Evolutionary conservation across 2,113 vertebrate species (phyloP).

Genomic region (Prochilodus magdalenae): DNA sequence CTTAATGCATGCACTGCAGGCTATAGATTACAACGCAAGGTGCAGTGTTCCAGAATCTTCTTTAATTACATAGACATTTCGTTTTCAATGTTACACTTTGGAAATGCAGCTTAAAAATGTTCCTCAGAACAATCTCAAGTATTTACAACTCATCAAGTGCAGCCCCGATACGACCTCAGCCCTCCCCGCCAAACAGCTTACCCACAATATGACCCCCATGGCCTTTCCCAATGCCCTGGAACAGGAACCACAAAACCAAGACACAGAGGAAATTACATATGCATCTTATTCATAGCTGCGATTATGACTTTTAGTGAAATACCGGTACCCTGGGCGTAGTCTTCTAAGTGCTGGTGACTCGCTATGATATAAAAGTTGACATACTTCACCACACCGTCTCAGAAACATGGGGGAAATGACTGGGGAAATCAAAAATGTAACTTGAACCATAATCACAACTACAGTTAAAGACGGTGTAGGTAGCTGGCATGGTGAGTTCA

Average conservation of each 20-base stretch:
- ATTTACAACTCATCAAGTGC: constrained; percentile 49
- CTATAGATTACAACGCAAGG: not conserved
- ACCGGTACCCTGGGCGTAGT: not conserved
- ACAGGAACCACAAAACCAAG: not conserved
- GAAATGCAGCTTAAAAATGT: constrained; percentile 56
- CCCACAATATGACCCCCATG: not conserved
- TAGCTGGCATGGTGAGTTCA: not conserved
- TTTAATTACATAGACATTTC: constrained; percentile 62
- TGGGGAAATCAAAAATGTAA: not conserved
- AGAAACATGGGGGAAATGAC: not conserved
- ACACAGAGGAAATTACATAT: not conserved
- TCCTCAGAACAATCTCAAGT: constrained; percentile 34
- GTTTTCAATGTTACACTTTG: constrained; percentile 54
- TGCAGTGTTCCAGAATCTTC: not conserved
- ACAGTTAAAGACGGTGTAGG: not conserved
- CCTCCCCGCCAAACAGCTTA: constrained; percentile 1
- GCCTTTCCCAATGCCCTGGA: not conserved
- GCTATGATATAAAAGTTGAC: not conserved
- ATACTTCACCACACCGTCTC: not conserved
- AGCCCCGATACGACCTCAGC: not conserved
- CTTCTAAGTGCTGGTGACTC: constrained; percentile 24
- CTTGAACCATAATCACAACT: not conserved
- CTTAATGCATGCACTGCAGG: no score
- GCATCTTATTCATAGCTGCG: not conserved
- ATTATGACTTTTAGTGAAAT: not conserved